These are phyloP conservation scores for Serinus canaria DNA, from an alignment of 2,113 vertebrate genomes.

Conservation along the genomic window DNA sequence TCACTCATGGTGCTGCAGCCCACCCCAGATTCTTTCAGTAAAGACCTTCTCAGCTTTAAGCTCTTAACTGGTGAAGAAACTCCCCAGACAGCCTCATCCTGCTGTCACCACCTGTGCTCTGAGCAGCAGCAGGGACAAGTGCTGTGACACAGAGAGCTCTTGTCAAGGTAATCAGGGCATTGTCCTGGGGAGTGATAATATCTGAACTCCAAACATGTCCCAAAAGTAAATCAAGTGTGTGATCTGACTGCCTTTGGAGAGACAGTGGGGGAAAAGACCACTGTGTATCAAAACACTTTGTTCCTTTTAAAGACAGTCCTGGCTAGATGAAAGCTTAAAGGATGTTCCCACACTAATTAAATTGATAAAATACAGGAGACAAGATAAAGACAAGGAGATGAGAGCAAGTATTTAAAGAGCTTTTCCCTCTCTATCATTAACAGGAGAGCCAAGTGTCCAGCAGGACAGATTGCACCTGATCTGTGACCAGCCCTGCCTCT, in stretches of 20 bases:
- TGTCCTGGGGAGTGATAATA: background rate
- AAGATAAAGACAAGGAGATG: background rate
- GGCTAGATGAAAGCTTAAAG: background rate
- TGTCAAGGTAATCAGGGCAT: background rate
- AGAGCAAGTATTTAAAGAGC: background rate
- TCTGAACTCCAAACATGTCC: background rate
- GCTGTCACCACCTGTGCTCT: background rate
- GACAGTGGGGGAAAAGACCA: fast-evolving
- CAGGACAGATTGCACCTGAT: background rate
- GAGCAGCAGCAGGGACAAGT: background rate
- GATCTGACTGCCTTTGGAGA: background rate
- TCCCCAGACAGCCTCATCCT: background rate
- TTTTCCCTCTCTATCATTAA: background rate
- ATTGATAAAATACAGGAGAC: background rate
- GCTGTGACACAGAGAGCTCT: background rate
- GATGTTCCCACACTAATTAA: background rate
- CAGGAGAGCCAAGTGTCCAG: background rate
- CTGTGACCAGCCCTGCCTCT: background rate
- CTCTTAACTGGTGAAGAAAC: background rate
- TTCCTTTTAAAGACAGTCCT: background rate
- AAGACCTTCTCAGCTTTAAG: background rate
- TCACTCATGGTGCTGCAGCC: background rate
- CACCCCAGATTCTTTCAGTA: background rate
- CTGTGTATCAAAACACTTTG: background rate
- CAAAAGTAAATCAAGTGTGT: background rate